Evolutionary conservation across 1,140 invertebrate species (phyloP), one percentile per base, ranked within the genome.

Genomic region (Papilio dardanus): DNA sequence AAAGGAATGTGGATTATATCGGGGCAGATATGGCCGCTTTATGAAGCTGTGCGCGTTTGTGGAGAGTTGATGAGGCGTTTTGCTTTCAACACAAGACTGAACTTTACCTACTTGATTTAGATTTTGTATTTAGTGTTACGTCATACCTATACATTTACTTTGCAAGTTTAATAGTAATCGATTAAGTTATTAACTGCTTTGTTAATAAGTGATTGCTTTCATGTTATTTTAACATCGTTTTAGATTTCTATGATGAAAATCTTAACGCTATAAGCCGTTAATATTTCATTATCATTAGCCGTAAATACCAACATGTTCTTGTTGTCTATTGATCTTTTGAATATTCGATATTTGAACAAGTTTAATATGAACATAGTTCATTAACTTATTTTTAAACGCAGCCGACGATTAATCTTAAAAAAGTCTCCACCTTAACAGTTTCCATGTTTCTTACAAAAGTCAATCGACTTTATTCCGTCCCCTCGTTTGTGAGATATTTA

Each of bases 1-100:
- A 40, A 68, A 68, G 66, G 66, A 68, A 68, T 68, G 66, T 35
- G 66, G 66, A 68, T 68, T 68, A 68, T 68, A 40, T 68, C 66
- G 35, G 66, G 31, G 16, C 66, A 40, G 35, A 68, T 68, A 68
- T 40, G 35, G 66, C n/a, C 33, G 31, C 66, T 40, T 14, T 68
- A 68, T 68, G 31, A 58, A 58, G 54, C 12, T 58, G 21, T 58
- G 54, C 24, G 54, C 30, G 24, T 68, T 68, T 68, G 66, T 68
- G 66, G 6, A 35, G 31, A 68, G 66, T 68, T 68, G 66, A 68
- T 68, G 66, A 68, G 66, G 66, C 66, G 66, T 68, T 68, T 68
- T 68, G n/a, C 67, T 69, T 69, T 69, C 35, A 69, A 69, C 8
- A 14, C 21, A 33, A 12, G 35, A 24, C 35, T 19, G 6, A 69